Evolutionary conservation across 2,797 vertebrate genomes (phyloP), one percentile per base, ranked within the genome.

Genomic region (Brachymystax lenok): DNA sequence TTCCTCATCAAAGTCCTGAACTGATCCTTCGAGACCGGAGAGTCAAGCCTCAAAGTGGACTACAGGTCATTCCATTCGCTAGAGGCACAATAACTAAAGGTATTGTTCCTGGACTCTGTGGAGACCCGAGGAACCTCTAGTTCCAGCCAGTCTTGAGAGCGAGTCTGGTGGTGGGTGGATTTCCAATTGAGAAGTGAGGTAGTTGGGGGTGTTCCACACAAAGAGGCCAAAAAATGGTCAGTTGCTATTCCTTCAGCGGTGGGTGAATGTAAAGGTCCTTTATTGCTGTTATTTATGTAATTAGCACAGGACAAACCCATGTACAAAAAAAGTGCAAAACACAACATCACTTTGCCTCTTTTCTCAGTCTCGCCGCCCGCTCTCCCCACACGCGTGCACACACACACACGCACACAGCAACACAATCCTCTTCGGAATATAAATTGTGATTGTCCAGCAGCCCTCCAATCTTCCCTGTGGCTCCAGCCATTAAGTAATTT

Each of bases 221-320:
- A 35, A 93, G 94, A 97, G 96, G 97, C 98, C 96, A 97, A 88
- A 92, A 94, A 88, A 91, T 96, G 97, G 97, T 98, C 97, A 97
- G 84, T 80, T 91, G 89, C 88, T 91, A 91, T 86, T 87, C 90
- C 91, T 84, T 90, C 91, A 78, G 79, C 89, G 92, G 84, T 86
- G 82, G 90, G 84, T 96, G 92, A 95, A 95, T 95, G 91, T 85
- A 82, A 91, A 91, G 77, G 86, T 86, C 93, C 90, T 97, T 98
- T 97, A 96, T 95, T 91, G 89, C 92, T 63, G 79, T 97, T 95
- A 97, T 97, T 98, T 97, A 97, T 96, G 93, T 93, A 94, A 95
- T 96, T 94, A 95, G 40, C 40, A 40, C 40, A 40, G 40, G 40
- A 92, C 90, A 82, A 95, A 87, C 83, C 3, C 40, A 75, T 69